Evolutionary conservation across 2,888 invertebrate genomes (phyloP).

Genomic region (Apamea monoglypha): DNA sequence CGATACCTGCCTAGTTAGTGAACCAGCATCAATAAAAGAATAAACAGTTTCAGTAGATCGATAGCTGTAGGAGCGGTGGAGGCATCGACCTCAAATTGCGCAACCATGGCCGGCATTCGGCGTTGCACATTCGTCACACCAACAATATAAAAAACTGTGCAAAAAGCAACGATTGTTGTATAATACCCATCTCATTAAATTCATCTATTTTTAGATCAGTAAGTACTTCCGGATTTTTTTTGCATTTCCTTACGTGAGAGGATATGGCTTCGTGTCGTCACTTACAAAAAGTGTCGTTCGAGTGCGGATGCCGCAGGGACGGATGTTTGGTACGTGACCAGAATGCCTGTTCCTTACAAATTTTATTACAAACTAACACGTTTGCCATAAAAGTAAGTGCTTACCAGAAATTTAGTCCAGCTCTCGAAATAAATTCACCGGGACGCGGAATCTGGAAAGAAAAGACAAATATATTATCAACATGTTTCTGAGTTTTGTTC

Average conservation of each 20-base stretch:
- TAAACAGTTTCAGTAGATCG: slow-evolving; percentile 74
- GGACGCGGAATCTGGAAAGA: slow-evolving; percentile 73
- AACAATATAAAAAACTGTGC: slow-evolving; percentile 55
- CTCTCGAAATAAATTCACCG: slow-evolving; percentile 68
- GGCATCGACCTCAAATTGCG: slow-evolving; percentile 84
- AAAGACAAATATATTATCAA: slow-evolving; percentile 46
- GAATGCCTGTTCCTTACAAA: slow-evolving; percentile 64
- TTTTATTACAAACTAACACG: slow-evolving; percentile 56
- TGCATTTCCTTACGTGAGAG: slow-evolving; percentile 48
- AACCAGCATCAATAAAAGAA: slow-evolving; percentile 69
- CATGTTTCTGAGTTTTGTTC: slow-evolving; percentile 24
- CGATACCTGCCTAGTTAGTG: slow-evolving; percentile 49
- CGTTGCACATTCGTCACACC: slow-evolving; percentile 73
- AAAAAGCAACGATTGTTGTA: slow-evolving; percentile 61
- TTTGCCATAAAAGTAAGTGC: slow-evolving; percentile 60
- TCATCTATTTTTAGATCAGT: slow-evolving; percentile 36
- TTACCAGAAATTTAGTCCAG: slow-evolving; percentile 74
- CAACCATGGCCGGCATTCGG: slow-evolving; percentile 73
- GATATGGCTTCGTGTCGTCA: slow-evolving; percentile 58
- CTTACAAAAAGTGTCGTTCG: slow-evolving; percentile 58
- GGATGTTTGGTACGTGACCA: slow-evolving; percentile 74
- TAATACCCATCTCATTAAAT: slow-evolving; percentile 63
- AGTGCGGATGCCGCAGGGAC: slow-evolving; percentile 67
- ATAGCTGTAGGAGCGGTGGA: slow-evolving; percentile 71
- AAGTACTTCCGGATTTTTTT: slow-evolving; percentile 59